These are phyloP conservation scores for Lepetodrilus schrolli DNA, from an alignment of 2,888 invertebrate species.

Conservation along the genomic window DNA sequence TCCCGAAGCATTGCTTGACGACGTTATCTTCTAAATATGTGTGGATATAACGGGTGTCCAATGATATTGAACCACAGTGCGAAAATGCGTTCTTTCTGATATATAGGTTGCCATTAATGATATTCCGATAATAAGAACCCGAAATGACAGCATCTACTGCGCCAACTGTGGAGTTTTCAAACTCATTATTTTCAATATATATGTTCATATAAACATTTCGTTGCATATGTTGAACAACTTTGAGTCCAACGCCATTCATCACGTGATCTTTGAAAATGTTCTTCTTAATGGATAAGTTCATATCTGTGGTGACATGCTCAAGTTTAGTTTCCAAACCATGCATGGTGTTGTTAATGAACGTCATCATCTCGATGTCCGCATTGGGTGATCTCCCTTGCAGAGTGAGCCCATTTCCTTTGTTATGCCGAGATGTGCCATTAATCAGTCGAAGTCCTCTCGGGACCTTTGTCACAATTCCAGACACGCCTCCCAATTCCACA, in stretches of 20 bases:
- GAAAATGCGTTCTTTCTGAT: no score
- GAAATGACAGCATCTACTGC: neutral
- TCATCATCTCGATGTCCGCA: neutral
- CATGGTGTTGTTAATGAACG: neutral
- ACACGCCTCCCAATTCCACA: neutral
- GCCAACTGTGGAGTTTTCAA: neutral
- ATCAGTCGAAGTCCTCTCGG: neutral
- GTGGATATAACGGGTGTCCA: no score
- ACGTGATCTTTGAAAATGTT: neutral
- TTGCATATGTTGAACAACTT: no score
- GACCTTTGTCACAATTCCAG: neutral
- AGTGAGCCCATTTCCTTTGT: neutral
- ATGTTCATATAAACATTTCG: no score
- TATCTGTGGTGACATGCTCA: neutral
- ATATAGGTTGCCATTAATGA: neutral
- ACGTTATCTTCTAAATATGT: conserved; percentile 36
- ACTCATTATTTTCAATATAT: neutral
- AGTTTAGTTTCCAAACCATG: neutral
- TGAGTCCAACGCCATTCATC: neutral
- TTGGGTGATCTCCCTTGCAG: neutral
- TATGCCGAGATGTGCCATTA: conserved; percentile 19
- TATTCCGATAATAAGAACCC: neutral
- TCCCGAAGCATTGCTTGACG: neutral
- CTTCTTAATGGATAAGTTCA: neutral
- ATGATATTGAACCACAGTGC: neutral